These are phyloP conservation scores for Campopleginae sp. DNA, from an alignment of 2,888 invertebrate genomes.

Conservation along the genomic window DNA sequence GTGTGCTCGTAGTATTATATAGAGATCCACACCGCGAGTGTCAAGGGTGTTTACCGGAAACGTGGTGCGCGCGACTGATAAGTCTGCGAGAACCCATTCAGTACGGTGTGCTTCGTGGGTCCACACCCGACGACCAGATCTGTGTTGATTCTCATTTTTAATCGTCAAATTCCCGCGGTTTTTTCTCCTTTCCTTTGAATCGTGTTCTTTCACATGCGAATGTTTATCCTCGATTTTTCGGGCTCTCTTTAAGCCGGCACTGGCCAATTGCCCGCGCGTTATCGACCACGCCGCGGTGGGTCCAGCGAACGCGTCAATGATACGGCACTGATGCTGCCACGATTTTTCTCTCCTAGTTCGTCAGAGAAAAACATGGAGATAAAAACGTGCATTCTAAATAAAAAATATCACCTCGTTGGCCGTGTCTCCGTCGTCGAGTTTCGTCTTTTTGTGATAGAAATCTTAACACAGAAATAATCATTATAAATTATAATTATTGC, in stretches of 20 bases:
- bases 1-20: constrained; percentile 30
- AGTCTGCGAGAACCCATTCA: constrained; percentile 48
- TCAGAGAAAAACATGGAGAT: constrained; percentile 2
- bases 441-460: background rate
- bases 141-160: background rate
- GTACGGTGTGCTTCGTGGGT: constrained; percentile 17
- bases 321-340: constrained; percentile 60
- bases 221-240: background rate
- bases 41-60: constrained; percentile 75
- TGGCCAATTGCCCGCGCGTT: constrained; percentile 62
- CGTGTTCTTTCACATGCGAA: background rate
- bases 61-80: constrained; percentile 64
- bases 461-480: background rate
- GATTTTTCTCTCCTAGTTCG: constrained; percentile 17
- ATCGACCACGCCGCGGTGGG: constrained; percentile 64
- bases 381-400: background rate
- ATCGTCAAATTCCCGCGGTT: background rate
- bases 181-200: background rate
- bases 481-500: background rate
- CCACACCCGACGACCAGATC: background rate
- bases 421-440: background rate
- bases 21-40: constrained; percentile 50
- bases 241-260: constrained; percentile 28
- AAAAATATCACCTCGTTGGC: background rate
- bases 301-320: constrained; percentile 50